Base-by-base conservation (phyloP, 2,888 invertebrate genomes). In the Xylota segnis region DNA sequence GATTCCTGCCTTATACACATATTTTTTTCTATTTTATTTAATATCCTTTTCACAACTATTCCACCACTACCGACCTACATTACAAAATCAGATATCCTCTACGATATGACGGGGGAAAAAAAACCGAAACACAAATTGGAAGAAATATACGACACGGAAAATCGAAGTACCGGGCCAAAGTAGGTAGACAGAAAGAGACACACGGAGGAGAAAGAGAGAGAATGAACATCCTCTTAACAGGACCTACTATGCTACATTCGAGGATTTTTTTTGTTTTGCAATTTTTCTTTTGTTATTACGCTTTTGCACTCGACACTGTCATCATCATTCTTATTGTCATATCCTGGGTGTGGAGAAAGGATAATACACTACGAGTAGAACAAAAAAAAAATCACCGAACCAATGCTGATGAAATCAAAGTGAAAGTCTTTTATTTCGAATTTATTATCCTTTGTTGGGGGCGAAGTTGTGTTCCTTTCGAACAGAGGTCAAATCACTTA, bases 81-180 rank as follows among this genome's bases (percentile, higher is more conserved):
- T 81, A 71, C 66, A 86, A 71, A 86, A 86, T 86, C 84, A 77
- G 86, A 81, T 86, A 82, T 76, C 76, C 72, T 72, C 63, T 14
- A 29, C 29, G 58, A 66, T 76, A 47, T 18, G 50, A 61, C 29
- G 34, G 16, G n/a, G 14, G 6, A 10, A 29, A 34, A 56, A 61
- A 47, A 47, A 29, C 9, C 27, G 58, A 18, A 66, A 47, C 77
- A 52, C 37, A 61, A 74, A 68, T 54, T 66, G 45, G 47, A 83
- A 71, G 68, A 79, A 68, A 40, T 37, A 37, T 37, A 78, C 66
- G 72, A 52, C 29, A 40, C 34, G 37, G 61, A 75, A 77, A 81
- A 86, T 81, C 65, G 76, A 86, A 86, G 71, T 71, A 79, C 75
- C 81, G 75, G 81, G 59, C 75, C 37, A 43, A 40, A 43, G 63